Conservation (phyloP, 2,797 vertebrate genomes). For the Paguma larvata region DNA sequence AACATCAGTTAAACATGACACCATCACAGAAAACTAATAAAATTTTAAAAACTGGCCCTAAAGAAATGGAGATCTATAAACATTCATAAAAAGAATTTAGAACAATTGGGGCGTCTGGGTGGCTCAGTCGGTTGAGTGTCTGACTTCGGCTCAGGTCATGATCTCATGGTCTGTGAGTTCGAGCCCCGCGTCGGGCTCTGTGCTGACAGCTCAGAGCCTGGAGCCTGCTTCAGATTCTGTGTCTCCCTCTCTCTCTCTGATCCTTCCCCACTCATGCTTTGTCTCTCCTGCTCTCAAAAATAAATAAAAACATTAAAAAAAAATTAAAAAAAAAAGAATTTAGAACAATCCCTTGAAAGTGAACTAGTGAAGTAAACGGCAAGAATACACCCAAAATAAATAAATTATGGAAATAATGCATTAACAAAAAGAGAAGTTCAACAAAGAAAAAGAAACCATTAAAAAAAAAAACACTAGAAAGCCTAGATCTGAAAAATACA, state of each 20-base stretch:
- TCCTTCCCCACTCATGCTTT: too few relatives aligned
- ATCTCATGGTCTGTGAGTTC: too few relatives aligned
- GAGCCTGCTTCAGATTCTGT: too few relatives aligned
- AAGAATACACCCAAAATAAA: background rate
- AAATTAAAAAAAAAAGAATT: background rate
- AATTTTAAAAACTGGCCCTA: background rate
- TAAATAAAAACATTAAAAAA: too few relatives aligned
- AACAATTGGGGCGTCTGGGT: too few relatives aligned
- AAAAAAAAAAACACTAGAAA: background rate
- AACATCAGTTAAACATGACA: background rate
- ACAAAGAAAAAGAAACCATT: background rate
- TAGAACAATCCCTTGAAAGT: background rate
- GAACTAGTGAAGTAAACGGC: background rate
- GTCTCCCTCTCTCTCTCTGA: too few relatives aligned
- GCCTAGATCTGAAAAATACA: background rate
- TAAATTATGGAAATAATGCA: background rate
- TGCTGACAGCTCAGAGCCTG: too few relatives aligned
- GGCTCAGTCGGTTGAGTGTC: too few relatives aligned
- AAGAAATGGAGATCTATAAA: background rate
- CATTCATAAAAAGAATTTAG: background rate
- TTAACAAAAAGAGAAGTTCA: background rate
- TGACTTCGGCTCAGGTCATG: too few relatives aligned
- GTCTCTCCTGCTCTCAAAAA: too few relatives aligned
- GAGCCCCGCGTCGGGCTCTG: too few relatives aligned
- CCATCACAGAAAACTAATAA: background rate